phyloP scores from a whole-genome alignment of 2,888 invertebrate species.

The Exocentrus adspersus region DNA sequence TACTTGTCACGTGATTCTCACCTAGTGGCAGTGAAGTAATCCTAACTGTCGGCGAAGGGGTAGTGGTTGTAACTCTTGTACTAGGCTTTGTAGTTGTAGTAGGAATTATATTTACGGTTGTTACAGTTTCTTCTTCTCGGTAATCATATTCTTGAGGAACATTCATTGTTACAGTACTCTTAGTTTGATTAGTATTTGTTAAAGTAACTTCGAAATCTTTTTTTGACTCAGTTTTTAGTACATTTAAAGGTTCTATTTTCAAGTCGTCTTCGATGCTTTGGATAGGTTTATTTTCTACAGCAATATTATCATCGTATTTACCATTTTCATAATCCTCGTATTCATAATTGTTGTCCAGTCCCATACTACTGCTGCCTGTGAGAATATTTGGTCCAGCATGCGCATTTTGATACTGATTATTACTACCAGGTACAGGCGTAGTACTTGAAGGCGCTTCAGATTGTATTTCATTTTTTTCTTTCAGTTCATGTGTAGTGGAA shows the following conservation, averaged over 20 bases:
- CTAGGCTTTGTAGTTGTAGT: constrained; percentile 19
- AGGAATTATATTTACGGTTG: constrained; percentile 35
- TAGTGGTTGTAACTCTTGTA: constrained; percentile 38
- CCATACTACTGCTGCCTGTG: constrained; percentile 51
- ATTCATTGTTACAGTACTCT: no score
- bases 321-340: constrained; percentile 56
- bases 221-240: constrained; percentile 1
- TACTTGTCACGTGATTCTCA: constrained; percentile 57
- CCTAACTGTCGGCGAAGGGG: constrained; percentile 43
- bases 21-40: constrained; percentile 63
- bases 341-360: constrained; percentile 53
- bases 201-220: constrained; percentile 5
- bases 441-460: constrained; percentile 43
- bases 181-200: constrained; percentile 4
- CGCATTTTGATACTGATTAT: constrained; percentile 40
- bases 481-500: no score
- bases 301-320: constrained; percentile 53
- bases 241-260: constrained; percentile 42
- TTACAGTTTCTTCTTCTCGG: constrained; percentile 34
- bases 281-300: constrained; percentile 51
- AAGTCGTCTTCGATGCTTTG: constrained; percentile 37
- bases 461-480: constrained; percentile 35
- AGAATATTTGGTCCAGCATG: constrained; percentile 50
- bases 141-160: constrained; percentile 40
- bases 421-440: constrained; percentile 36